Evolutionary conservation across 1,140 invertebrate species (phyloP).

Genomic region (Ceratina japonica): DNA sequence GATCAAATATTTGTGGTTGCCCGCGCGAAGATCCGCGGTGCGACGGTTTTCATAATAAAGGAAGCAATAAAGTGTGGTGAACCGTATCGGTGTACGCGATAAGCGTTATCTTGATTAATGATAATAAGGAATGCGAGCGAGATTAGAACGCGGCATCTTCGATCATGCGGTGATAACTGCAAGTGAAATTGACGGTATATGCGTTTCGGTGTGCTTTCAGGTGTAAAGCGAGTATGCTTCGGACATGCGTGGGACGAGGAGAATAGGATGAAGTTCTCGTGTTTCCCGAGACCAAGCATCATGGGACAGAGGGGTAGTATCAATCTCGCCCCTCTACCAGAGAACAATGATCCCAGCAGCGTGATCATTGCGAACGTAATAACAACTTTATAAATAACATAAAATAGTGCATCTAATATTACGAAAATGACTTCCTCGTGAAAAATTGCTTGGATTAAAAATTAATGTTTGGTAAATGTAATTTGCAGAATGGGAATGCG

Average conservation of each 20-base stretch:
- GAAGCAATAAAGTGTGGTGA: not conserved
- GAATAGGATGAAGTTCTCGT: constrained; percentile 72
- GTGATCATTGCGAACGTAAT: constrained; percentile 6
- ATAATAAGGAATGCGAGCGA: not conserved
- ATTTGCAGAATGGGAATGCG: constrained; percentile 59
- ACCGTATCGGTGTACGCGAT: too few species aligned
- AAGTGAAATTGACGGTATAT: too few species aligned
- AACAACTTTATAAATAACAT: not conserved
- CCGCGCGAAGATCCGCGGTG: not conserved
- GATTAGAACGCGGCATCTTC: not conserved
- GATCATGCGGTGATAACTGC: not conserved
- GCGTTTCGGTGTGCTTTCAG: constrained; percentile 35
- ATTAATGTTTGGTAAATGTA: not conserved
- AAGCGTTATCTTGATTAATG: constrained; percentile 28
- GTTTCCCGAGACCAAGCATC: constrained; percentile 71
- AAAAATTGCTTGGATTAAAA: not conserved
- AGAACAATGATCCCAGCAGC: constrained; percentile 55
- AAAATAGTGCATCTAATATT: too few species aligned
- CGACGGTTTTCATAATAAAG: constrained; percentile 7
- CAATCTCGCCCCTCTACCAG: constrained; percentile 67
- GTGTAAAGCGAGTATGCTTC: constrained; percentile 47
- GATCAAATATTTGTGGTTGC: not conserved
- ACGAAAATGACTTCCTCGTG: too few species aligned
- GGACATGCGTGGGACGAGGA: constrained; percentile 53
- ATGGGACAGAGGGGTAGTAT: constrained; percentile 72